phyloP scores from a whole-genome alignment of 2,888 invertebrate species.

The Eudasyphora cyanicolor region DNA sequence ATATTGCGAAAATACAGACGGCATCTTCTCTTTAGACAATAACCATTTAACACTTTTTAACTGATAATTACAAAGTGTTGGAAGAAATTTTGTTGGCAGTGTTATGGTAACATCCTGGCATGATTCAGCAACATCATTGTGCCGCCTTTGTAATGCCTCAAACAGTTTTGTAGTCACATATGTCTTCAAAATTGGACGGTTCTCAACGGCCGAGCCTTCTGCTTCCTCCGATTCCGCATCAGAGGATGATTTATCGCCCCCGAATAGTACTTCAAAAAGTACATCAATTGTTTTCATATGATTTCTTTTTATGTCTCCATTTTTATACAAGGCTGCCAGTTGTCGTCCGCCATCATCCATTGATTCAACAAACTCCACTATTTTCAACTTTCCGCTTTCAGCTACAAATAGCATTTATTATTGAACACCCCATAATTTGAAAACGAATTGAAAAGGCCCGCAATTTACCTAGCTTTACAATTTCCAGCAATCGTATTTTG shows the following conservation, averaged over 20 bases:
- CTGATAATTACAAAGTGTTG: slow-evolving; percentile 85
- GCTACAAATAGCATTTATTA: not conserved
- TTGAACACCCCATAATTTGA: too few species aligned
- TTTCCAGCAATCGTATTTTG: slow-evolving; percentile 1
- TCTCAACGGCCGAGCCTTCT: slow-evolving; percentile 9
- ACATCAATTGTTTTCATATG: slow-evolving; percentile 46
- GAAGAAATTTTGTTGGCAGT: slow-evolving; percentile 78
- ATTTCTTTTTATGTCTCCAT: not conserved
- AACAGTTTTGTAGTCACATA: slow-evolving; percentile 74
- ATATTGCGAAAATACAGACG: slow-evolving; percentile 62
- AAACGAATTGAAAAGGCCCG: not conserved
- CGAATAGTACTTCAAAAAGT: slow-evolving; percentile 69
- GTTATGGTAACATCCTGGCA: slow-evolving; percentile 62
- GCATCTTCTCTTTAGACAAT: slow-evolving; percentile 82
- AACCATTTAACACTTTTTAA: slow-evolving; percentile 86
- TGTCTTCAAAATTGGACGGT: slow-evolving; percentile 69
- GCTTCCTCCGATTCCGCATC: slow-evolving; percentile 42
- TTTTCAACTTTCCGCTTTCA: not conserved
- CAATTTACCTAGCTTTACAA: slow-evolving; percentile 35
- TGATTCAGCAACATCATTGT: slow-evolving; percentile 69
- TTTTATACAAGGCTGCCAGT: slow-evolving; percentile 28
- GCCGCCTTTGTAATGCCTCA: slow-evolving; percentile 70
- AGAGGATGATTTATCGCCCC: not conserved
- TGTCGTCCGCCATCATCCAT: slow-evolving; percentile 5
- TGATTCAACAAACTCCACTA: slow-evolving; percentile 5